A percentile compares a stretch with the other conserved stretches of the same genome.
phyloP scores from a whole-genome alignment of 2,113 vertebrate genomes.

The Dryoscopus gambensis region DNA sequence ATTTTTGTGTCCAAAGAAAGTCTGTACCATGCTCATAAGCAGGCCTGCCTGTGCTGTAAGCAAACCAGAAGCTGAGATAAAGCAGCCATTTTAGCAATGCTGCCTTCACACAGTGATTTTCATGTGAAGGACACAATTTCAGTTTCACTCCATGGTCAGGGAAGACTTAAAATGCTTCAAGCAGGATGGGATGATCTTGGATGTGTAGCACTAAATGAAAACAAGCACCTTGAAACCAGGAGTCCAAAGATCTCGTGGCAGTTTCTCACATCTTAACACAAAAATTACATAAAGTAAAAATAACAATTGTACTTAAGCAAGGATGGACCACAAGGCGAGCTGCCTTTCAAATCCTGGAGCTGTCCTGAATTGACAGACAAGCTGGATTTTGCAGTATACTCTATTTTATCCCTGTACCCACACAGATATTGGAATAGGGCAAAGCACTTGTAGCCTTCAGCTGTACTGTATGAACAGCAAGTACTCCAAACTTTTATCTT shows the following conservation, averaged over 20 bases:
- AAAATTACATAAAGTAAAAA: not conserved
- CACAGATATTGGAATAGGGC: not conserved
- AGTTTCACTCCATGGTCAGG: not conserved
- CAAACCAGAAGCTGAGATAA: not conserved
- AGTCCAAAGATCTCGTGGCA: not conserved
- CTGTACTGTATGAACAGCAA: not conserved
- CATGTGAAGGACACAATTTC: accelerated
- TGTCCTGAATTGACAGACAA: not conserved
- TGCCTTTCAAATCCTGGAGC: not conserved
- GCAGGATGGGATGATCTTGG: not conserved
- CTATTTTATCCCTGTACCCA: not conserved
- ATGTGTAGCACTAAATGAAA: not conserved
- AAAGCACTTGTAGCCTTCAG: not conserved
- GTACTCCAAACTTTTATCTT: not conserved
- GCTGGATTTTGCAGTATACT: not conserved
- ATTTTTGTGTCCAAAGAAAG: not conserved
- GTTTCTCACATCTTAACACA: not conserved
- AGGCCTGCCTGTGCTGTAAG: not conserved
- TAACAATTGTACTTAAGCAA: not conserved
- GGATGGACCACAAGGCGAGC: not conserved
- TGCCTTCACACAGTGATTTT: not conserved
- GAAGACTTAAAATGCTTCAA: not conserved
- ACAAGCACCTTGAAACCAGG: not conserved
- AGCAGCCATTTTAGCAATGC: not conserved
- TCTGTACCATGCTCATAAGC: not conserved